Conservation (phyloP, 2,113 vertebrate species). For the Podarcis muralis region DNA sequence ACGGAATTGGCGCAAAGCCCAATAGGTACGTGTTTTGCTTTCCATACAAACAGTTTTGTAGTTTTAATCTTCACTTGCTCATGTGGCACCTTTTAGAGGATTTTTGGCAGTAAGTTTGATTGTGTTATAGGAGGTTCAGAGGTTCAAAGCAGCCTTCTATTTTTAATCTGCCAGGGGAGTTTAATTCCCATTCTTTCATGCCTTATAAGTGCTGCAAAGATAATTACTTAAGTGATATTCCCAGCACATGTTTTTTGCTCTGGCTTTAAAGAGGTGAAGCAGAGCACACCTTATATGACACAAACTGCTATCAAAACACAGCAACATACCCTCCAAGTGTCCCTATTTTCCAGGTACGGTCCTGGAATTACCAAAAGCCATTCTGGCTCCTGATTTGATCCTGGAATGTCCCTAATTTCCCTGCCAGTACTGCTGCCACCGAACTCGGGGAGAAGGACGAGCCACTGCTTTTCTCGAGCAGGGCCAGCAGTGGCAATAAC, state of each 20-base stretch:
- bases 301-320: background rate
- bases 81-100: slow-evolving; percentile 19
- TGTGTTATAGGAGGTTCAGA: slow-evolving; percentile 33
- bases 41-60: slow-evolving; percentile 41
- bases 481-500: too few species aligned
- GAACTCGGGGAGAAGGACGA: too few species aligned
- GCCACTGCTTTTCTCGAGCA: too few species aligned
- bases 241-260: slow-evolving; percentile 29
- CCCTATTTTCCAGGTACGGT: too few species aligned
- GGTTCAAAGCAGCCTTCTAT: slow-evolving; percentile 49
- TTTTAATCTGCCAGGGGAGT: slow-evolving; percentile 44
- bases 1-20: slow-evolving; percentile 42
- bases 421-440: too few species aligned
- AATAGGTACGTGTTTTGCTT: slow-evolving; percentile 54
- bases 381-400: too few species aligned
- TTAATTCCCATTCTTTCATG: slow-evolving; percentile 34
- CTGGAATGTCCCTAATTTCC: too few species aligned
- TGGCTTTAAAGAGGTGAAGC: slow-evolving; percentile 13
- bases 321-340: too few species aligned
- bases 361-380: too few species aligned
- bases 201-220: slow-evolving; percentile 38
- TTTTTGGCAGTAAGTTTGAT: slow-evolving; percentile 37
- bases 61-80: slow-evolving; percentile 58
- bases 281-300: background rate
- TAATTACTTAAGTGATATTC: slow-evolving; percentile 40